Evolutionary conservation across 2,888 invertebrate species (phyloP).

Genomic region (Phortica okadai): DNA sequence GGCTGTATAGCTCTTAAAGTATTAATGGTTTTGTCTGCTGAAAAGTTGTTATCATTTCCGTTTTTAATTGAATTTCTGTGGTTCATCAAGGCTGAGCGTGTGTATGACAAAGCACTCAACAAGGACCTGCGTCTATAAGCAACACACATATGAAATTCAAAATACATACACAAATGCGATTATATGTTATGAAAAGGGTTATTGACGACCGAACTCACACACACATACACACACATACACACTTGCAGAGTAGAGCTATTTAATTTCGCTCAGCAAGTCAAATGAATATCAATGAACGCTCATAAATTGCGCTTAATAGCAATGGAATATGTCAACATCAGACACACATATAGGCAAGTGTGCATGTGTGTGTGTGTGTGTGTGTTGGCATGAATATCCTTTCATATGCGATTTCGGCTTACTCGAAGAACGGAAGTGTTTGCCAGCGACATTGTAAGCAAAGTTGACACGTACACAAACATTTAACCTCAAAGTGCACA

Average conservation of each 20-base stretch:
- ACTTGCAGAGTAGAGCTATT: neutral
- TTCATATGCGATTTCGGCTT: neutral
- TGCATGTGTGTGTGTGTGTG: neutral
- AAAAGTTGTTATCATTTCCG: conserved; percentile 38
- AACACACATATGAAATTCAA: conserved; percentile 5
- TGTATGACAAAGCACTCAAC: neutral
- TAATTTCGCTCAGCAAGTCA: conserved; percentile 10
- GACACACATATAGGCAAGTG: neutral
- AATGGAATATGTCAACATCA: conserved; percentile 6
- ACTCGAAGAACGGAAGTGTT: conserved; percentile 16
- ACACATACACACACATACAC: conserved; percentile 26
- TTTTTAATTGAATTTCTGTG: conserved; percentile 59
- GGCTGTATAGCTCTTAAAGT: neutral
- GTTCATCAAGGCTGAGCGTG: neutral
- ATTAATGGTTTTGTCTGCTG: no score
- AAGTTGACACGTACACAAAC: conserved; percentile 66
- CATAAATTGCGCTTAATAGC: conserved; percentile 52
- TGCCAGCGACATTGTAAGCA: conserved; percentile 29
- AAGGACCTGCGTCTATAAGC: neutral
- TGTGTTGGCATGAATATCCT: neutral
- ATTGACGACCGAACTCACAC: conserved; percentile 24
- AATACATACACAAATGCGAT: conserved; percentile 14
- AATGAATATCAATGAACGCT: conserved; percentile 69
- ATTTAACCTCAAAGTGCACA: conserved; percentile 50
- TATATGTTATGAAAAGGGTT: conserved; percentile 40